Percentiles rank a stretch among this genome's conserved stretches.
Evolutionary conservation across 2,888 invertebrate genomes (phyloP).

Genomic region (Drosophila ustulata): DNA sequence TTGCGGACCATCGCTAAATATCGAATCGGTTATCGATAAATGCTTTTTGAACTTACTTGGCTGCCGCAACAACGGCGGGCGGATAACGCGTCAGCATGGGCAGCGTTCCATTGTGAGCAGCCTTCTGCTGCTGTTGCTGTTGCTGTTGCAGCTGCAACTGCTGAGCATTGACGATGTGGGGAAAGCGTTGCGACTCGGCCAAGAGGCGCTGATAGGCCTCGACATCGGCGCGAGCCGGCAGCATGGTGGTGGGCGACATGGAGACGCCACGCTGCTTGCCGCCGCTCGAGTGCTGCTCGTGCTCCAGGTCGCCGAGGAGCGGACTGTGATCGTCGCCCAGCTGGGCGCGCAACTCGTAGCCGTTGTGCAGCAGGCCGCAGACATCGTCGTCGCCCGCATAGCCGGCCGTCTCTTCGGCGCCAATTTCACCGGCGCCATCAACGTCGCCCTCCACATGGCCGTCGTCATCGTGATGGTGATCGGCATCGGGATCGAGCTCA

Average conservation of each 20-base stretch:
- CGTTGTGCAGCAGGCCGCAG: conserved; percentile 67
- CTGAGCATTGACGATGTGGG: conserved; percentile 72
- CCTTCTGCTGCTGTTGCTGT: conserved; percentile 45
- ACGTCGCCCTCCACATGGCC: conserved; percentile 20
- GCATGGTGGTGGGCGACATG: conserved; percentile 37
- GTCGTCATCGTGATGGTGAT: conserved; percentile 4
- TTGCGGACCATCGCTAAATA: neutral
- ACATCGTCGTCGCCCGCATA: conserved; percentile 75
- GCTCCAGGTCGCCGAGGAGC: conserved; percentile 41
- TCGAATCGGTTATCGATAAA: neutral
- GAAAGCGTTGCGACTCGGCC: conserved; percentile 67
- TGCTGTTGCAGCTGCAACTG: conserved; percentile 73
- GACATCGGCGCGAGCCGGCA: conserved; percentile 59
- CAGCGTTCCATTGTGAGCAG: conserved; percentile 23
- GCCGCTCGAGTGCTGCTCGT: conserved; percentile 37
- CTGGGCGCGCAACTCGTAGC: conserved; percentile 60
- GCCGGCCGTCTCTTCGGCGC: conserved; percentile 78
- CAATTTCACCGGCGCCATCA: conserved; percentile 51
- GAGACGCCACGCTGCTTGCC: conserved; percentile 42
- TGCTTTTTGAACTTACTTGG: conserved; percentile 59
- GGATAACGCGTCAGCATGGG: conserved; percentile 75
- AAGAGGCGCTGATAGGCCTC: conserved; percentile 70
- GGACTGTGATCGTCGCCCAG: conserved; percentile 43
- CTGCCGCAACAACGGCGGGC: conserved; percentile 63
- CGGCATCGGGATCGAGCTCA: conserved; percentile 24